phyloP scores from a whole-genome alignment of 2,797 vertebrate species.

The Phataginus tetradactyla region DNA sequence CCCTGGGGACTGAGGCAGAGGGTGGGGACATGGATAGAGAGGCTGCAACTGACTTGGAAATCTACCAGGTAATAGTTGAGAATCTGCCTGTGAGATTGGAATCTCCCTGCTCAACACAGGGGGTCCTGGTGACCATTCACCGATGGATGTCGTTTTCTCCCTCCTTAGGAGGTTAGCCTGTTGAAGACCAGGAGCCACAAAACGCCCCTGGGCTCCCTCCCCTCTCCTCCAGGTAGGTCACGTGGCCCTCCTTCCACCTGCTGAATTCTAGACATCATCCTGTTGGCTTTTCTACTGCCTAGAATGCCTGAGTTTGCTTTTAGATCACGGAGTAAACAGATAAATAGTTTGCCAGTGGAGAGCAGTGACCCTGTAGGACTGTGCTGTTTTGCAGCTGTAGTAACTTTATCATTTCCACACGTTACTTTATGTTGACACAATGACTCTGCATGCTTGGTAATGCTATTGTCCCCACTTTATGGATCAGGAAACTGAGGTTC shows the following conservation, averaged over 20 bases:
- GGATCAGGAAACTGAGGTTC: background rate
- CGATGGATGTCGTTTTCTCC: background rate
- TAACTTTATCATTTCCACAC: background rate
- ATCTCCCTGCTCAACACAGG: background rate
- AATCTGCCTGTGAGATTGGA: background rate
- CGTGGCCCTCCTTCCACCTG: accelerated
- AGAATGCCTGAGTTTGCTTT: background rate
- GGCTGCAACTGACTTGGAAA: background rate
- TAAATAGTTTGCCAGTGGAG: background rate
- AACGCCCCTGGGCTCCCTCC: background rate
- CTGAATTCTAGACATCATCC: background rate
- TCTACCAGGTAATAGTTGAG: background rate
- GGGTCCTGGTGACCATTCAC: background rate
- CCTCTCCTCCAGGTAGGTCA: background rate
- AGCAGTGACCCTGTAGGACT: background rate
- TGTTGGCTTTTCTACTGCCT: background rate
- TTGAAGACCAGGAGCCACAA: background rate
- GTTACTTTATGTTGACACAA: background rate
- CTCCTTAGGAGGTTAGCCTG: background rate
- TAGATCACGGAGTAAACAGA: background rate
- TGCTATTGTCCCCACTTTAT: background rate
- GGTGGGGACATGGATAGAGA: background rate
- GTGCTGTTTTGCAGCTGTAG: background rate
- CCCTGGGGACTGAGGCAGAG: background rate
- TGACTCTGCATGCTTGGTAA: background rate